phyloP scores from a whole-genome alignment of 53 echinoderm and acorn worm species.

The Temnopleurus reevesii region DNA sequence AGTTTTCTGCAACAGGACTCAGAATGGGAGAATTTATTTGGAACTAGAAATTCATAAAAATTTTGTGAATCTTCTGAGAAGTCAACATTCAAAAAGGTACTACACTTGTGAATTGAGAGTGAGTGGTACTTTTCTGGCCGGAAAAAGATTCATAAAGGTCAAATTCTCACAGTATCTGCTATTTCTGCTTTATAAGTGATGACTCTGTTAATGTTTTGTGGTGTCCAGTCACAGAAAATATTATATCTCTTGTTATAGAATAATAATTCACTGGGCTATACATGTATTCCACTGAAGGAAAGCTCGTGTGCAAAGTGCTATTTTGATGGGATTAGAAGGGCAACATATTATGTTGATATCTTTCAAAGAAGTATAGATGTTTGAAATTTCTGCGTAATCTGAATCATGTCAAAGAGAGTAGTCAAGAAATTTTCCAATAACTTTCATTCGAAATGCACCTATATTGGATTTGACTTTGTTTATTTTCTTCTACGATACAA shows the following conservation, averaged over 20 bases:
- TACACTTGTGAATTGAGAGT: too few species aligned
- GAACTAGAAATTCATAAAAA: too few species aligned
- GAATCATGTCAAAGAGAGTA: not conserved
- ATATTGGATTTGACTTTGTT: not conserved
- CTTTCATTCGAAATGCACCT: not conserved
- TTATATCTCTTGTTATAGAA: slow-evolving; percentile 26
- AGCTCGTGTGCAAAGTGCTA: not conserved
- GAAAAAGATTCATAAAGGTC: too few species aligned
- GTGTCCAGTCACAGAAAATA: not conserved
- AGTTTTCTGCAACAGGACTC: too few species aligned
- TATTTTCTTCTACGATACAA: not conserved
- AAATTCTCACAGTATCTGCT: too few species aligned
- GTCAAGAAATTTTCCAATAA: not conserved
- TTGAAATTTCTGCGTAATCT: not conserved
- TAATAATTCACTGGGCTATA: not conserved
- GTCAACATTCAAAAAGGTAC: too few species aligned
- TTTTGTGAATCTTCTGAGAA: too few species aligned
- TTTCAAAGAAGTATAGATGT: not conserved
- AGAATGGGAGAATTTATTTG: too few species aligned
- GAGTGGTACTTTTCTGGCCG: too few species aligned
- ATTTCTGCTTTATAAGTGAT: not conserved
- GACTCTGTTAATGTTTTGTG: not conserved
- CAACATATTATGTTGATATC: not conserved
- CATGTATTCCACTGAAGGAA: not conserved
- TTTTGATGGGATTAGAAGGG: not conserved